phyloP scores from a whole-genome alignment of 2,888 invertebrate genomes.

The Ophion slaviceki region DNA sequence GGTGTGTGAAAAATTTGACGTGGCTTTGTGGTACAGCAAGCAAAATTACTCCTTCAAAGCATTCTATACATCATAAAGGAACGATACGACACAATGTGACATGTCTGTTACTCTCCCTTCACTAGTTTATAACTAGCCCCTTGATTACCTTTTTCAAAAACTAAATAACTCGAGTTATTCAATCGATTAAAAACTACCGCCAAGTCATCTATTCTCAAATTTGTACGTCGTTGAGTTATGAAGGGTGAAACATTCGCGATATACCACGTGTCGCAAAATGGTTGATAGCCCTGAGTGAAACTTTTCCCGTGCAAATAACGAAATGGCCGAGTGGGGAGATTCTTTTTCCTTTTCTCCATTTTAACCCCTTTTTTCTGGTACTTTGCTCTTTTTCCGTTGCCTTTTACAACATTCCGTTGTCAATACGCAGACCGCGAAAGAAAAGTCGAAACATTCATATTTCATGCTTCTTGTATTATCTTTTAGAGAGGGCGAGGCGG shows the following conservation, averaged over 20 bases:
- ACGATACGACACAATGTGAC: no score
- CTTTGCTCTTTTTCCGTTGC: slow-evolving; percentile 37
- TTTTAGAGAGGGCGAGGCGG: slow-evolving; percentile 44
- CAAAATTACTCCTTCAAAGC: no score
- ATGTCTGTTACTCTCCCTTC: no score
- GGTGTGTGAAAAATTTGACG: no score
- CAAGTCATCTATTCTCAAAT: no score
- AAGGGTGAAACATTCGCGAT: slow-evolving; percentile 44
- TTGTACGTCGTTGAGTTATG: no score
- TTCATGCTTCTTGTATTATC: slow-evolving; percentile 69
- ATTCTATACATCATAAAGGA: no score
- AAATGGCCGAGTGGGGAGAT: slow-evolving; percentile 20
- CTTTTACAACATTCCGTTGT: slow-evolving; percentile 53
- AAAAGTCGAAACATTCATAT: slow-evolving; percentile 65
- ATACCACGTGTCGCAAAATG: slow-evolving; percentile 34
- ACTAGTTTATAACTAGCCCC: no score
- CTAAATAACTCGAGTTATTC: no score
- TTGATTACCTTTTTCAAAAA: no score
- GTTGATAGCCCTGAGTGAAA: neutral
- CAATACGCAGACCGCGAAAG: slow-evolving; percentile 49
- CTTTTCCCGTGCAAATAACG: neutral
- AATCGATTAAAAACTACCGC: no score
- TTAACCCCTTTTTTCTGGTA: slow-evolving; percentile 9
- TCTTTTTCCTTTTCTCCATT: slow-evolving; percentile 1
- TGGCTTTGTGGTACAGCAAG: no score